Evolutionary conservation across 2,797 vertebrate genomes (phyloP), one percentile per base, ranked within the genome.

Genomic region (Neosalanx taihuensis): DNA sequence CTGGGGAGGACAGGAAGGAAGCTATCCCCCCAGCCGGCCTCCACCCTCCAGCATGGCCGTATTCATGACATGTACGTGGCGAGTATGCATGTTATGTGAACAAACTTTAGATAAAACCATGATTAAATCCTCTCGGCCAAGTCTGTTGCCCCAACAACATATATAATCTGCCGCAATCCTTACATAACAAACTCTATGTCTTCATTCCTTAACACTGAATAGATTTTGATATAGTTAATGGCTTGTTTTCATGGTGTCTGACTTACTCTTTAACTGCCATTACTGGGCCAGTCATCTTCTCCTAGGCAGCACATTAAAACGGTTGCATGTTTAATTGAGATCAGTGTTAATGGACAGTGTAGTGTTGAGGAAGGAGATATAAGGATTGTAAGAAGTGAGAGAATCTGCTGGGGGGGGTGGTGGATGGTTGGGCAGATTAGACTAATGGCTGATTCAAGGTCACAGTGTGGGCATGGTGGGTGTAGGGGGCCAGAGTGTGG

Each of bases 81-180:
- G 33, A 9, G 76, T 84, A 85, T 83, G 85, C 68, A 33, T 72
- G 83, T 81, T 84, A 85, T 87, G 82, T 73, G 75, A 71, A 70
- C 59, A 41, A 37, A 72, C 72, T 59, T 61, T 57, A 70, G 76
- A 87, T 81, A 74, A 77, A 76, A 70, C 70, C 69, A 46, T 78
- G 70, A 75, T 82, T 85, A 30, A 15, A 31, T 31, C 64, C 49
- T 23, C 20, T 10, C 31, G 6, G 71, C 73, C 53, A 62, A 72
- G 71, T 9, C 31, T 49, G 12, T 33, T 29, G 62, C 23, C 61
- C 33, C 26, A 30, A 3, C 9, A 51, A 31, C 72, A 31, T 20
- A 0, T 6, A 49, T 17, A 31, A 64, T 64, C 62, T 58, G 10
- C 62, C 15, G 31, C n/a, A 57, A 29, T 46, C 31, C 60, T 41